phyloP scores from a whole-genome alignment of 2,888 invertebrate genomes.

The Agelastica alni region DNA sequence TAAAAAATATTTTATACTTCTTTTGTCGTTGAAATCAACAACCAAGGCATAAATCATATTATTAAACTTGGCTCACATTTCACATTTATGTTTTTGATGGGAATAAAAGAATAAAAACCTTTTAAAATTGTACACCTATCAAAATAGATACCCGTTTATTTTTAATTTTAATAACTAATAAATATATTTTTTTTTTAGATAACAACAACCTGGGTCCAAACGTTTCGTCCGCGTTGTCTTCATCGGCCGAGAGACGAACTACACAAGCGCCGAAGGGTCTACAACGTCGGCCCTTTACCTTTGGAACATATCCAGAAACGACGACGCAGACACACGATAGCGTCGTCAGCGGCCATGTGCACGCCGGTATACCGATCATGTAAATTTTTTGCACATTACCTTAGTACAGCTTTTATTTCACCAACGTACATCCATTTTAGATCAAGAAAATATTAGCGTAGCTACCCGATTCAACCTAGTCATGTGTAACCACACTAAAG shows the following conservation, averaged over 20 bases:
- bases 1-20: no score
- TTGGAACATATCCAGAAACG: not conserved
- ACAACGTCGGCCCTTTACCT: slow-evolving; percentile 1
- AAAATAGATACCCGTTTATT: no score
- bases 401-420: slow-evolving; percentile 1
- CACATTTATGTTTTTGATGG: no score
- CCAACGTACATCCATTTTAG: not conserved
- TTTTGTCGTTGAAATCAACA: no score
- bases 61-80: no score
- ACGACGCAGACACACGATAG: slow-evolving; percentile 27
- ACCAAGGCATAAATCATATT: no score
- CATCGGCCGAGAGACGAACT: slow-evolving; percentile 26
- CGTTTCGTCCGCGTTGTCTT: slow-evolving; percentile 27
- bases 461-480: no score
- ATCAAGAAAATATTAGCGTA: no score
- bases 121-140: no score
- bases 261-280: slow-evolving; percentile 13
- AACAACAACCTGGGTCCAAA: slow-evolving; percentile 36
- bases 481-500: no score
- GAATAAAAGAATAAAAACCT: no score
- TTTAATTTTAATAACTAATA: no score
- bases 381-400: slow-evolving; percentile 47
- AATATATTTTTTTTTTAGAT: slow-evolving; percentile 39
- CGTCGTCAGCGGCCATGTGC: slow-evolving; percentile 50
- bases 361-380: slow-evolving; percentile 57